Base-by-base conservation (phyloP, 2,113 vertebrate species). In the Spea bombifrons region DNA sequence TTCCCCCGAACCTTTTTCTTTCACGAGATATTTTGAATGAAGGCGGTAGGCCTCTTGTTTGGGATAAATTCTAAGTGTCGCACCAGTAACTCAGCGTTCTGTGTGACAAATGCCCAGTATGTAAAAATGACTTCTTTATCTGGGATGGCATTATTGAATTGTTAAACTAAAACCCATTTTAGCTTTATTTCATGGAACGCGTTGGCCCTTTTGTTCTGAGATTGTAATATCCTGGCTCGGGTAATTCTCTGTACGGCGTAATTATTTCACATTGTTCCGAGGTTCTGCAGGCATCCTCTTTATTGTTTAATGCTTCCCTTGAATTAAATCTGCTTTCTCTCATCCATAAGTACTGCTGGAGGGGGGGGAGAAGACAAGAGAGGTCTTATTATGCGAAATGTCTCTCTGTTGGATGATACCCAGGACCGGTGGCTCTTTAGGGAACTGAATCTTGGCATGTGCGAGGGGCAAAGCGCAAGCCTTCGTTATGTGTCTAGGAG, bases 221-320 rank as follows among this genome's bases (percentile, higher is more conserved):
- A 78, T 52, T 52, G 68, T 53, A 65, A 44, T 45, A 71, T 49
- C 76, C 64, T 44, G 76, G 13, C n/a, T 50, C 70, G 64, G 66
- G 70, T 68, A 79, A 73, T 72, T 50, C 59, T 73, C 76, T 49
- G 16, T 57, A 57, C 71, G 57, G 53, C 64, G 73, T 79, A 47
- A 79, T 78, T 72, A 65, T 64, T 45, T 7, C 5, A 47, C 59
- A 65, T 78, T 48, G 45, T 79, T 66, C 65, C 16, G 44, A 71
- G 70, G 70, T 46, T 48, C 71, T 8, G 7, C 50, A 64, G 48
- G 3, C 7, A 70, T 55, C 65, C 70, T 4, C 0, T 66, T 64
- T 79, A 10, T 73, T 73, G 61, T 57, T 65, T 73, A 73, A 59
- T 66, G 48, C 72, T 49, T 71, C 30, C 45, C 57, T 50, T 63